Base-by-base conservation (phyloP, 2,797 vertebrate species). In the Urophycis tenuis region DNA sequence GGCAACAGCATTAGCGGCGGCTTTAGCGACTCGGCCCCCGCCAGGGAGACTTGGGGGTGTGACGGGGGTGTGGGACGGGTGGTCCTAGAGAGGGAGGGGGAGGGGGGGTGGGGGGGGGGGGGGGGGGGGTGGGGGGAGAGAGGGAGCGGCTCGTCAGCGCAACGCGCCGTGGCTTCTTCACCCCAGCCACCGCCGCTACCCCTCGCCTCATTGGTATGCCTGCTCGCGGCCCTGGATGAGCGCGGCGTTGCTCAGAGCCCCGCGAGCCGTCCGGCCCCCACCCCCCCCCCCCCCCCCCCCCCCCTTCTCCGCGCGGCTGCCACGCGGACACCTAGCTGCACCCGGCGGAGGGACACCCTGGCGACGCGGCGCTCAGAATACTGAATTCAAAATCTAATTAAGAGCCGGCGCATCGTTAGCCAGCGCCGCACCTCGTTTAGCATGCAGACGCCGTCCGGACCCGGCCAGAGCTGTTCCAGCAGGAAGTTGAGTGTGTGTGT, bases 311-410 rank as follows among this genome's bases (percentile, higher is more conserved):
- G 41, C 41, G 41, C 41, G 41, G 17, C 19, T n/a, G 49, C 49
- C 49, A 53, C 49, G 19, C 49, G 49, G 49, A 53, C 49, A 53
- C 22, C 49, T 53, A 53, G 19, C 49, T 22, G 49, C 49, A n/a
- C 49, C 49, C 49, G 49, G 17, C 94, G 97, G 95, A 94, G 93
- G 93, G 71, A 73, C 71, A 95, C 82, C 69, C 91, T 93, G 94
- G 93, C 94, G 94, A 94, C 93, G 93, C 90, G 93, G 93, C 91
- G 94, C 91, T 90, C 80, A 92, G 95, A 96, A 97, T 96, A 97
- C 96, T 95, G 95, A 96, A 94, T 96, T 93, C 92, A 95, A 53
- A 94, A 95, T 93, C 49, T 95, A 97, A 98, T 98, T 97, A 97
- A 97, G 19, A 53, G 49, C 49, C 41, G 41, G 14, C 36, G 11